These are phyloP conservation scores for Chionoecetes opilio DNA, from an alignment of 1,140 invertebrate genomes.

Conservation along the genomic window DNA sequence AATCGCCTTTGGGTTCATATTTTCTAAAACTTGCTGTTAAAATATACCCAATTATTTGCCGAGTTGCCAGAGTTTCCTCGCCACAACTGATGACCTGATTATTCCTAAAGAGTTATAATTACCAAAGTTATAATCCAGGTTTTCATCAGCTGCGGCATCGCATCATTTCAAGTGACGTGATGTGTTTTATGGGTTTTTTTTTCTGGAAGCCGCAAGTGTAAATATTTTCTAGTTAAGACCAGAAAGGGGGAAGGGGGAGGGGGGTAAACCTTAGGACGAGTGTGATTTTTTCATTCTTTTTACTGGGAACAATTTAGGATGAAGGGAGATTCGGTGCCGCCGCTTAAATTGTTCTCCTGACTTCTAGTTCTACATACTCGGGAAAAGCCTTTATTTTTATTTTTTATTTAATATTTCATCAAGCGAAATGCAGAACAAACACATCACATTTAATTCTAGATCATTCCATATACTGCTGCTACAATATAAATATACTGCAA, in stretches of 20 bases:
- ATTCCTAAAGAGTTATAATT: slow-evolving; percentile 23
- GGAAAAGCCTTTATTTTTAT: too few species aligned
- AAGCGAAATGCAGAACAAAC: too few species aligned
- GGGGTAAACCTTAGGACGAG: background rate
- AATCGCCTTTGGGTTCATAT: background rate
- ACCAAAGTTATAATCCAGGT: background rate
- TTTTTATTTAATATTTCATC: too few species aligned
- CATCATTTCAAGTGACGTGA: background rate
- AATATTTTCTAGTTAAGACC: background rate
- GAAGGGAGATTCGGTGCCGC: too few species aligned
- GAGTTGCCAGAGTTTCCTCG: background rate
- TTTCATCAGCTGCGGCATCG: background rate
- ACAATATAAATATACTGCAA: too few species aligned
- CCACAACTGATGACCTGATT: background rate
- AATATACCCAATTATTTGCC: background rate
- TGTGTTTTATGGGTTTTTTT: background rate
- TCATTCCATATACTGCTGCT: too few species aligned
- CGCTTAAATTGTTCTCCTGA: too few species aligned
- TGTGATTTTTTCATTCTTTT: too few species aligned
- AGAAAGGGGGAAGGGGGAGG: too few species aligned
- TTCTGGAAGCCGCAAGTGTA: background rate
- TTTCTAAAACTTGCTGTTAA: background rate
- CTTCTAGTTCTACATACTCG: too few species aligned
- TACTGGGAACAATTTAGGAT: too few species aligned
- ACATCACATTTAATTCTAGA: too few species aligned